These are phyloP conservation scores for Cephonodes hylas DNA, from an alignment of 2,888 invertebrate species.

Conservation along the genomic window DNA sequence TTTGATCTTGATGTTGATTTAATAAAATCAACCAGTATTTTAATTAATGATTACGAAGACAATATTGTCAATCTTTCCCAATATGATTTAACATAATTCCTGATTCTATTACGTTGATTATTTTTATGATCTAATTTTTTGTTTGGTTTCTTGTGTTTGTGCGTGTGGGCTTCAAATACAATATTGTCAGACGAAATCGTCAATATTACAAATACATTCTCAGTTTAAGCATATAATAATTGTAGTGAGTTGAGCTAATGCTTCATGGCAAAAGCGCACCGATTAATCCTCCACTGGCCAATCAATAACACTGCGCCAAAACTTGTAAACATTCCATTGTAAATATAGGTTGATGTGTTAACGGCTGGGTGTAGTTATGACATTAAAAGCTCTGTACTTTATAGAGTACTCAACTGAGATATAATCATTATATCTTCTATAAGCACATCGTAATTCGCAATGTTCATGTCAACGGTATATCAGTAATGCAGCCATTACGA, in stretches of 20 bases:
- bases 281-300: background rate
- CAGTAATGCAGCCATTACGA: background rate
- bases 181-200: no score
- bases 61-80: no score
- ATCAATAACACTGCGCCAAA: slow-evolving; percentile 1
- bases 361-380: background rate
- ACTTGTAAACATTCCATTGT: background rate
- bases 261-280: background rate
- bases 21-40: no score
- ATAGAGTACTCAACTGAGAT: no score
- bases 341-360: background rate
- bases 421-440: background rate
- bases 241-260: background rate
- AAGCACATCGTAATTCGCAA: background rate
- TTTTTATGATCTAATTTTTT: no score
- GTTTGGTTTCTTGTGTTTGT: no score
- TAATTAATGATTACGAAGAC: no score
- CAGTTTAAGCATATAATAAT: background rate
- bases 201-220: background rate
- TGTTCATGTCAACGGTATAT: background rate
- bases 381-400: background rate
- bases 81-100: no score
- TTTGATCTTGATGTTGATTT: no score
- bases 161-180: no score
- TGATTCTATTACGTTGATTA: no score